Evolutionary conservation across 2,888 invertebrate genomes (phyloP).

Genomic region (Callyntrura sp.): DNA sequence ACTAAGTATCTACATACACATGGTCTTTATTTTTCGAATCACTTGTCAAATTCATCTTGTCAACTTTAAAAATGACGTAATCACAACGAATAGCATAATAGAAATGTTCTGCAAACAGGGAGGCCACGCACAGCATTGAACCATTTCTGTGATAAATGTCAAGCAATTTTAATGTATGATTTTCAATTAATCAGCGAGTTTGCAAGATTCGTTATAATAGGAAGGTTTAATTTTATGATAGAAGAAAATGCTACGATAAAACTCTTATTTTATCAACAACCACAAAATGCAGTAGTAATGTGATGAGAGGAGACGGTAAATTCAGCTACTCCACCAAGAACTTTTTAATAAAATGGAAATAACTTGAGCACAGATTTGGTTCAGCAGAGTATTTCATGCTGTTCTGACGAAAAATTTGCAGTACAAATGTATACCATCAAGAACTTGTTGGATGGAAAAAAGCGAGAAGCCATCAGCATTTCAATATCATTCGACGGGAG

Average conservation of each 20-base stretch:
- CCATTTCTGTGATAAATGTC: conserved; percentile 10
- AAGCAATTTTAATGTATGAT: neutral
- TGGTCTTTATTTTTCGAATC: no score
- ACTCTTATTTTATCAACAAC: neutral
- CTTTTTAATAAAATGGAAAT: no score
- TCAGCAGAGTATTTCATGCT: no score
- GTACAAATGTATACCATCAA: neutral
- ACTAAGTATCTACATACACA: no score
- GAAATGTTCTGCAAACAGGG: neutral
- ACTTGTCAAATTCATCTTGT: no score
- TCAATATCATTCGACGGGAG: neutral
- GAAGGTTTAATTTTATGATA: neutral
- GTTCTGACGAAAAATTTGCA: neutral
- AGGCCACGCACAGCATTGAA: neutral
- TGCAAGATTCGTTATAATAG: neutral
- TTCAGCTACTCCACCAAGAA: neutral
- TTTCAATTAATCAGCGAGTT: conserved; percentile 6
- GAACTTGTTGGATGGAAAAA: neutral
- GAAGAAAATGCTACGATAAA: neutral
- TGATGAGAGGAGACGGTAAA: neutral
- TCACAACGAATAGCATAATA: neutral
- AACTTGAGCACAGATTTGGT: no score
- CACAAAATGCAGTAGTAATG: neutral
- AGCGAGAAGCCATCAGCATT: neutral
- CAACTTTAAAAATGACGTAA: neutral